Evolutionary conservation across 2,888 invertebrate species (phyloP).

Genomic region (Dryocosmus kuriphilus): DNA sequence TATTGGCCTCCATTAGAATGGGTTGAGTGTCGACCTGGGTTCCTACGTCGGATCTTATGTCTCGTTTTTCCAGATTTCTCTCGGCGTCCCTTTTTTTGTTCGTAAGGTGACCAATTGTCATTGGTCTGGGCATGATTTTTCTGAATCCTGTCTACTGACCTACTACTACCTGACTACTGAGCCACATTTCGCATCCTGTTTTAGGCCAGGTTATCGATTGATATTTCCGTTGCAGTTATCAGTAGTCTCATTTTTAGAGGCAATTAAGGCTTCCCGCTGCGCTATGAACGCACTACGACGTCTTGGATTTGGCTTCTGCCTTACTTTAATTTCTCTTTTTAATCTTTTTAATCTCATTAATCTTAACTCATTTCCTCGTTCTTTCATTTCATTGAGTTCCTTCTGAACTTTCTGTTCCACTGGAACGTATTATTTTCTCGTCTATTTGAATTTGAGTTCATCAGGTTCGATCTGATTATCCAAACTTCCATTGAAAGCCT

Average conservation of each 20-base stretch:
- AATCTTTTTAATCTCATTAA: conserved; percentile 75
- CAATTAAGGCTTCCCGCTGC: conserved; percentile 89
- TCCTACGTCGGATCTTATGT: too few species aligned
- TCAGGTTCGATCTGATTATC: conserved; percentile 62
- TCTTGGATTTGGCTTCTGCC: conserved; percentile 73
- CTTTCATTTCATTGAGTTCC: conserved; percentile 91
- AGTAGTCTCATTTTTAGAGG: conserved; percentile 67
- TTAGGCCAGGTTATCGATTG: too few species aligned
- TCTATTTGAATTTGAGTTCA: conserved; percentile 74
- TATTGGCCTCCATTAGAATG: too few species aligned
- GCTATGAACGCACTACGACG: conserved; percentile 87
- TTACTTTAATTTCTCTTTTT: conserved; percentile 69
- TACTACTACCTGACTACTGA: too few species aligned
- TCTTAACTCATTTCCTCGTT: conserved; percentile 88
- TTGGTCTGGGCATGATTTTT: too few species aligned
- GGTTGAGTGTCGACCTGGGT: too few species aligned
- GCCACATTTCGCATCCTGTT: too few species aligned
- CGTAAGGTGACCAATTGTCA: too few species aligned
- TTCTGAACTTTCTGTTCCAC: conserved; percentile 93
- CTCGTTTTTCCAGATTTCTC: too few species aligned
- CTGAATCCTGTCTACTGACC: too few species aligned
- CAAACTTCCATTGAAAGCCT: conserved; percentile 65
- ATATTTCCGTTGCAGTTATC: conserved; percentile 69
- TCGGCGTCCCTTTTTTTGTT: too few species aligned
- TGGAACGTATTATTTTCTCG: conserved; percentile 88